A percentile compares a stretch with the other conserved stretches of the same genome.
Conservation (phyloP, 2,113 vertebrate species). For the Corythaeola cristata region DNA sequence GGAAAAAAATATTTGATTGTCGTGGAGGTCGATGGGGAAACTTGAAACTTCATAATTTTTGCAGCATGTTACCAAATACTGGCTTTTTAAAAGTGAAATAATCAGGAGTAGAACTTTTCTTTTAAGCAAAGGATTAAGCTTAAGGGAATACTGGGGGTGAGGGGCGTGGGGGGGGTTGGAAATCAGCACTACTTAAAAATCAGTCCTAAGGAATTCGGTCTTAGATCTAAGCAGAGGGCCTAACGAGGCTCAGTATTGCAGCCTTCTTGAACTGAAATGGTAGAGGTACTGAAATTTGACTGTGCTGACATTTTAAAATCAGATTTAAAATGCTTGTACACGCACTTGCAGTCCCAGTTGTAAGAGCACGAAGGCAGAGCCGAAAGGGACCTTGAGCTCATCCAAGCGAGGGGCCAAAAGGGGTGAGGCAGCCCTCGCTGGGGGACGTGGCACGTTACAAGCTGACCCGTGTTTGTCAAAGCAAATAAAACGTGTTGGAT, state of each 20-base stretch:
- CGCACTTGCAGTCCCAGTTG: background rate
- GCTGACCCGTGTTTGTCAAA: background rate
- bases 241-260: background rate
- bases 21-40: background rate
- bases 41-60: background rate
- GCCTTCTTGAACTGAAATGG: background rate
- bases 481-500: background rate
- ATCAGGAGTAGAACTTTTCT: background rate
- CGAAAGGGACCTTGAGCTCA: background rate
- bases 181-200: background rate
- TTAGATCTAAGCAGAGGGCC: background rate
- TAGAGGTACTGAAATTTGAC: background rate
- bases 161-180: background rate
- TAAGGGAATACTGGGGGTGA: background rate
- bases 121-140: background rate
- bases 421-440: background rate
- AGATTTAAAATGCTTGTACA: background rate
- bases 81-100: background rate
- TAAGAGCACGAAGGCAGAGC: background rate
- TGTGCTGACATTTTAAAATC: background rate
- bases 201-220: background rate
- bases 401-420: background rate
- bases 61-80: background rate
- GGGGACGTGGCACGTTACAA: background rate
- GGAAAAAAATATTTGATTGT: background rate